These are phyloP conservation scores for Trichogramma pretiosum DNA, from an alignment of 1,140 invertebrate genomes.

Conservation along the genomic window DNA sequence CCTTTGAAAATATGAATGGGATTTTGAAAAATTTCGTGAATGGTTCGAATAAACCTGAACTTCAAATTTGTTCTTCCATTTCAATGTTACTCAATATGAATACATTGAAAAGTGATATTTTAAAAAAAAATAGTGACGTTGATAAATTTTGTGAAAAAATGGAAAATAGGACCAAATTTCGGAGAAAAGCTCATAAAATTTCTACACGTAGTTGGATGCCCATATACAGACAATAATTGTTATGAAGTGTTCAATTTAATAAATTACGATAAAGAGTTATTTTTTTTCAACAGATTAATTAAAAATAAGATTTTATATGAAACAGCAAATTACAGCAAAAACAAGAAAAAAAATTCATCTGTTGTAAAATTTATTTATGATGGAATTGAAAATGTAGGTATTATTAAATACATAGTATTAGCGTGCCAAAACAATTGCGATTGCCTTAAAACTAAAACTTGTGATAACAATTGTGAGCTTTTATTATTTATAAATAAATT, in stretches of 20 bases:
- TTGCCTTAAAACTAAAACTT: not conserved
- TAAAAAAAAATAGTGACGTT: not conserved
- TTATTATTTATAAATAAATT: not conserved
- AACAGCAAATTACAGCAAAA: not conserved
- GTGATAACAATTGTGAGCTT: not conserved
- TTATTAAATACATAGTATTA: not conserved
- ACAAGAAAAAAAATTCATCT: not conserved
- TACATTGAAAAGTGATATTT: not conserved
- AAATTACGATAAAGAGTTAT: not conserved
- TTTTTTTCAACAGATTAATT: not conserved
- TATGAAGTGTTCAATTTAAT: not conserved
- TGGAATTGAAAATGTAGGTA: not conserved
- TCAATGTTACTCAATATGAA: not conserved
- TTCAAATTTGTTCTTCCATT: not conserved
- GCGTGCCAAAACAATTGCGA: not conserved
- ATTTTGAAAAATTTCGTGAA: not conserved
- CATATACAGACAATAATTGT: not conserved
- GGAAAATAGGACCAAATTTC: not conserved
- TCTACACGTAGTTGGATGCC: no score
- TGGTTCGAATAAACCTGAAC: not conserved
- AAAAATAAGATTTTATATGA: not conserved
- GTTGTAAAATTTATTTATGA: not conserved
- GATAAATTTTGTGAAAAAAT: not conserved
- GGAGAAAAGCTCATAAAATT: not conserved
- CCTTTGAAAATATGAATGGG: not conserved